Evolutionary conservation across 1,140 invertebrate species (phyloP).

Genomic region (Sweltsa coloradensis): DNA sequence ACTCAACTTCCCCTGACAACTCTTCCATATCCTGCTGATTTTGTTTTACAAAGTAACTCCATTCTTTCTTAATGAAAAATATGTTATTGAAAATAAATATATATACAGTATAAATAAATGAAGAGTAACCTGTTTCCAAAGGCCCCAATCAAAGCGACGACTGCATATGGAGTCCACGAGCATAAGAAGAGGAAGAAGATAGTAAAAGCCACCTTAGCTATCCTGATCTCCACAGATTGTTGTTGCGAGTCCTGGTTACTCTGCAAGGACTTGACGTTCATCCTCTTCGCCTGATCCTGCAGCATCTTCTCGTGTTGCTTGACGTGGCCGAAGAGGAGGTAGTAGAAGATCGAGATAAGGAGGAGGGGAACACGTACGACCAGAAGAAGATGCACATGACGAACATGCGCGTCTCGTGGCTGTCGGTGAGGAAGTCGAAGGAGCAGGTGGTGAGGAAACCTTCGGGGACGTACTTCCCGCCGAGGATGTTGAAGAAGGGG

Average conservation of each 20-base stretch:
- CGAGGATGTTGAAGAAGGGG: constrained; percentile 48
- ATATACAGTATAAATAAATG: background rate
- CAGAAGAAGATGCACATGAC: constrained; percentile 52
- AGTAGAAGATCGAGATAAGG: constrained; percentile 55
- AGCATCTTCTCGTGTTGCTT: constrained; percentile 65
- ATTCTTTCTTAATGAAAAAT: background rate
- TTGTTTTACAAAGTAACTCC: background rate
- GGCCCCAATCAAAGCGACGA: constrained; percentile 55
- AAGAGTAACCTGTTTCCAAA: constrained; percentile 50
- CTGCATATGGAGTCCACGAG: constrained; percentile 62
- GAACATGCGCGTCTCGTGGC: constrained; percentile 52
- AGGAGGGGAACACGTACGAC: constrained; percentile 53
- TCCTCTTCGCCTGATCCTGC: constrained; percentile 60
- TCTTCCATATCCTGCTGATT: too few relatives aligned
- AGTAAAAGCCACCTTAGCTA: constrained; percentile 63
- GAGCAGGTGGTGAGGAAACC: constrained; percentile 64
- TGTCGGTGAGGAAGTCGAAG: constrained; percentile 58
- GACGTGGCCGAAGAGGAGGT: constrained; percentile 54
- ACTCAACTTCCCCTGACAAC: too few relatives aligned
- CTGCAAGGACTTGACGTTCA: constrained; percentile 65
- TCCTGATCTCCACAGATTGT: constrained; percentile 54
- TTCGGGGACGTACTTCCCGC: constrained; percentile 43
- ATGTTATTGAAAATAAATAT: too few relatives aligned
- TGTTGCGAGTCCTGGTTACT: constrained; percentile 50
- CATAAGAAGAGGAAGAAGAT: constrained; percentile 62